phyloP scores from a whole-genome alignment of 2,113 vertebrate species.

The Toxostoma redivivum region DNA sequence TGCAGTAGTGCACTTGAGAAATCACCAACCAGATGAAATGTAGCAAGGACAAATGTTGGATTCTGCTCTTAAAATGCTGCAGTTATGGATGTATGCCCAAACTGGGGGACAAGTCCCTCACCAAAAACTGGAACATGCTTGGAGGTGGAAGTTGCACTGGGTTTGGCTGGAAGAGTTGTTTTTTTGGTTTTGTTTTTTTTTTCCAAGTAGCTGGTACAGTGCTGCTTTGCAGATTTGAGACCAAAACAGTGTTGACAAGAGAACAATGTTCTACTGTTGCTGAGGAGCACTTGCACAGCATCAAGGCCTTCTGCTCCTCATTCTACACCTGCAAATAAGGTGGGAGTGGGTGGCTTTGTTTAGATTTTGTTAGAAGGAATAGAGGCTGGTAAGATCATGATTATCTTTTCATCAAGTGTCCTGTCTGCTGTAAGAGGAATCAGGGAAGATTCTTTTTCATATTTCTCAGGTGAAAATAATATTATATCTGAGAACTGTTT shows the following conservation, averaged over 20 bases:
- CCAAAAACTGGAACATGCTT: neutral
- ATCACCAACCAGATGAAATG: neutral
- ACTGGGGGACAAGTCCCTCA: neutral
- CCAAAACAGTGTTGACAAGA: neutral
- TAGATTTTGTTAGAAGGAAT: neutral
- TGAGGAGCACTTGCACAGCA: neutral
- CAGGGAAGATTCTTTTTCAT: neutral
- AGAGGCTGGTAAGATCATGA: neutral
- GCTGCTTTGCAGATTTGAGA: neutral
- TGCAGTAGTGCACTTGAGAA: neutral
- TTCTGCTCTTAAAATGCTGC: neutral
- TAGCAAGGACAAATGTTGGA: neutral
- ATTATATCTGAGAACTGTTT: too few relatives aligned
- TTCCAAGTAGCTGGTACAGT: neutral
- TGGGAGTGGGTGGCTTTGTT: neutral
- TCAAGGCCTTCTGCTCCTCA: neutral
- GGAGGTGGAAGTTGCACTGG: neutral
- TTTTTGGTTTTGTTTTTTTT: too few relatives aligned
- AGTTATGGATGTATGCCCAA: neutral
- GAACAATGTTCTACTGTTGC: neutral
- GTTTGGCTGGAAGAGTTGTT: neutral
- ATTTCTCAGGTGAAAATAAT: accelerated
- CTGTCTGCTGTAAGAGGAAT: neutral
- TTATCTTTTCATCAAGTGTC: neutral
- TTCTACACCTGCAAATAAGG: neutral